phyloP scores from a whole-genome alignment of 2,888 invertebrate genomes.

The Merodon equestris region DNA sequence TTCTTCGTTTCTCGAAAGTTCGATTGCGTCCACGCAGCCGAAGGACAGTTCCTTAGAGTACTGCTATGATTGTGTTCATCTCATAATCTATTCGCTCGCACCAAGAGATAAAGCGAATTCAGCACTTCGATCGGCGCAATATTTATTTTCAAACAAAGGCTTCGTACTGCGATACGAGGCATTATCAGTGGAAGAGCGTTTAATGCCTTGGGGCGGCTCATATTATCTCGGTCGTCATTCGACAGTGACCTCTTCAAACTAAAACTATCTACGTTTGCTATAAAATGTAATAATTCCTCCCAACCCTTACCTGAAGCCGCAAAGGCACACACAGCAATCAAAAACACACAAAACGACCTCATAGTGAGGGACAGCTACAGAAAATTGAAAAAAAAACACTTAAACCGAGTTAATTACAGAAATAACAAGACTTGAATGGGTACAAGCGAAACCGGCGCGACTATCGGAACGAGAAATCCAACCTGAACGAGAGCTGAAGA shows the following conservation, averaged over 20 bases:
- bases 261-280: not conserved
- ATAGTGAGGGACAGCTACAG: constrained; percentile 16
- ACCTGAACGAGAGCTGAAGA: constrained; percentile 46
- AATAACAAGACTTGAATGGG: constrained; percentile 17
- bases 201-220: too few species aligned
- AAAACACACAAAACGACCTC: constrained; percentile 42
- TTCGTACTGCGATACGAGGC: too few species aligned
- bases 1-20: not conserved
- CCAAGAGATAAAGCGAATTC: too few species aligned
- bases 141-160: too few species aligned
- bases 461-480: constrained; percentile 13
- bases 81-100: too few species aligned
- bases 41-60: too few species aligned
- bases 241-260: constrained; percentile 11
- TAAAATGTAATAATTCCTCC: too few species aligned
- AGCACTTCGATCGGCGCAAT: too few species aligned
- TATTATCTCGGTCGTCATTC: constrained; percentile 1
- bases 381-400: constrained; percentile 11
- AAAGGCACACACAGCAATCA: constrained; percentile 36
- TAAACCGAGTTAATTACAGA: constrained; percentile 11
- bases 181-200: too few species aligned
- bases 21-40: too few species aligned
- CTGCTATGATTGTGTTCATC: too few species aligned
- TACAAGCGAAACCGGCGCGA: not conserved
- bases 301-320: constrained; percentile 44